Conservation (phyloP, 2,888 invertebrate genomes). For the Leptothorax acervorum region DNA sequence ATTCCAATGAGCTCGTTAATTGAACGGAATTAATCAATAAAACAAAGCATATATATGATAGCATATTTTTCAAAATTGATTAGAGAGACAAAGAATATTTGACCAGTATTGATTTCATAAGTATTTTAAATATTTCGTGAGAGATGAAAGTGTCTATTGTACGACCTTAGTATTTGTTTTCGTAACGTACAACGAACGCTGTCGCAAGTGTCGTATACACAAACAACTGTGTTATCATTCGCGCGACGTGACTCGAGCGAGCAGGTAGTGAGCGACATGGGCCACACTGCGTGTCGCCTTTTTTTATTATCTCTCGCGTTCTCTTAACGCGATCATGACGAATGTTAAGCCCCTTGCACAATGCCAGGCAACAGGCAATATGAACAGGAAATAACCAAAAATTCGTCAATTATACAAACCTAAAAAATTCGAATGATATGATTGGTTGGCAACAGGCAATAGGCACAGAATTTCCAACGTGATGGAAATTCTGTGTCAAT, state of each 20-base stretch:
- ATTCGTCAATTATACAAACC: too few species aligned
- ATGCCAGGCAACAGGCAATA: too few species aligned
- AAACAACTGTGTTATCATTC: neutral
- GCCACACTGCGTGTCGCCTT: neutral
- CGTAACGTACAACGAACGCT: neutral
- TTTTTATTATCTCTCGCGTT: neutral
- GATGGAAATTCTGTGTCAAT: too few species aligned
- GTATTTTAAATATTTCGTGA: neutral
- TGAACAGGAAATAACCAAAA: too few species aligned
- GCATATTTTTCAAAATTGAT: neutral
- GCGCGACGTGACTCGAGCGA: neutral
- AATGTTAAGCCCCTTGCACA: neutral
- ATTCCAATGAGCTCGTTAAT: neutral
- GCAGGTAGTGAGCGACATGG: neutral
- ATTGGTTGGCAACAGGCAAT: too few species aligned
- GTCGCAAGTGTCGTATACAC: neutral
- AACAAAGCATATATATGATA: neutral
- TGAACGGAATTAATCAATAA: neutral
- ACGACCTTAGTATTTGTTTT: neutral
- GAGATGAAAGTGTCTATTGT: neutral
- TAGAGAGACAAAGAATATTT: neutral
- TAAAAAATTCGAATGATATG: too few species aligned
- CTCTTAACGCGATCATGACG: neutral
- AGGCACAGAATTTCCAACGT: too few species aligned
- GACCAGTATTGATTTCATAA: neutral